Evolutionary conservation across 2,113 vertebrate genomes (phyloP), one percentile per base, ranked within the genome.

Genomic region (Carassius carassius): DNA sequence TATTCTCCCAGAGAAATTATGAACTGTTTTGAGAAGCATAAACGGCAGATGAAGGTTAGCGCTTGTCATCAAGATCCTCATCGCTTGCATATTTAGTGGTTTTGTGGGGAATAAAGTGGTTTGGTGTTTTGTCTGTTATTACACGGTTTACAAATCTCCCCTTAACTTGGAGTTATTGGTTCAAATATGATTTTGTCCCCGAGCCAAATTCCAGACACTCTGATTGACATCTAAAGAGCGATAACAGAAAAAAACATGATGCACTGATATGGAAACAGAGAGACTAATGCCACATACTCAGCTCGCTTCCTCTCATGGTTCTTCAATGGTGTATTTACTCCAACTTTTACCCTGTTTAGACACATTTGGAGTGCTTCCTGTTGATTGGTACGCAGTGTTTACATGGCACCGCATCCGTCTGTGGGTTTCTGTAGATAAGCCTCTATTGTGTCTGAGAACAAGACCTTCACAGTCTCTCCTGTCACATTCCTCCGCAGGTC

Each of bases 401-500:
- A 74, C 7, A 56, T 25, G 70, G 60, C 75, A 54, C 29, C n/a
- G 63, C 35, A 23, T 51, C 13, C 13, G 49, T 51, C 49, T 51
- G 49, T 35, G 47, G 16, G 41, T 62, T 49, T 78, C 82, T 81
- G 2, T 54, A 87, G 84, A 84, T 87, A 84, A 88, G 54, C 17
- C 80, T 87, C 78, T 54, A 84, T 92, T 92, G 89, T 92, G 70
- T 87, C 78, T 86, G 72, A 3, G 11, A 54, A 5, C n/a, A 11
- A 19, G n/a, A 70, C 17, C 67, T 21, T 67, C 72, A 84, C 25
- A 76, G 73, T 86, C 77, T 84, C 86, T 41, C 83, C 85, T 2
- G 87, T 35, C 8, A 90, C 78, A 91, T 84, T 92, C 41, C 89
- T 73, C 49, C 49, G 49, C 92, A 99, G 98, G 97, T 99, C 87